Base-by-base conservation (phyloP, 1,140 invertebrate genomes). In the Maniola jurtina region DNA sequence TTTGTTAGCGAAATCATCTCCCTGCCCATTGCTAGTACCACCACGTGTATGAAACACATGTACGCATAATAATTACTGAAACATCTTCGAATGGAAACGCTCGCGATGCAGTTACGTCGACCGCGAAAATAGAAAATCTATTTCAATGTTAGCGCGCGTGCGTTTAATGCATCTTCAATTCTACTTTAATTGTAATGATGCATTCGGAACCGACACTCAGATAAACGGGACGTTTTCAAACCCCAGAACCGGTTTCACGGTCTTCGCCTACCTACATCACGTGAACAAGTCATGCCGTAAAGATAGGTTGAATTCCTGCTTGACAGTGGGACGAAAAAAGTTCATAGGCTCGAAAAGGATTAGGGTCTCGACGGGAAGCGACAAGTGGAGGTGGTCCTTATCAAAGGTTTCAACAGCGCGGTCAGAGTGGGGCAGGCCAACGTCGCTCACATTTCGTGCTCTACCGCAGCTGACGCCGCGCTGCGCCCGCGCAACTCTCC, bases 351-450 rank as follows among this genome's bases (percentile, higher is more conserved):
- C 72, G 61, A 68, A 78, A 83, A 81, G 79, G 80, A 82, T 86
- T 83, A 84, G 79, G 81, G 79, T 73, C 75, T 77, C 74, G 70
- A 68, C 72, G 77, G 79, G 80, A 73, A 69, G 69, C 59, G 35
- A 68, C 54, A 64, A 77, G 70, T 77, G 71, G 76, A 67, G 76
- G 73, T 77, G 79, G 81, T 81, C 81, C 85, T 88, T 88, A 88
- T 88, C 85, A 81, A 70, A 68, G 69, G 79, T 81, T 84, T 80
- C 77, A 68, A 81, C 81, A 81, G 77, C 66, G 76, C 66, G 65
- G 66, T 34, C 57, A 72, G 57, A 83, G 85, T 83, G 85, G 85
- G 83, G 85, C 68, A 72, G 33, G 55, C 68, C 48, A 65, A 56
- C 71, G 47, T 64, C 56, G 65, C 55, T 61, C 73, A 54, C 77